phyloP scores from a whole-genome alignment of 2,797 vertebrate species.

The Neostethus bicornis region DNA sequence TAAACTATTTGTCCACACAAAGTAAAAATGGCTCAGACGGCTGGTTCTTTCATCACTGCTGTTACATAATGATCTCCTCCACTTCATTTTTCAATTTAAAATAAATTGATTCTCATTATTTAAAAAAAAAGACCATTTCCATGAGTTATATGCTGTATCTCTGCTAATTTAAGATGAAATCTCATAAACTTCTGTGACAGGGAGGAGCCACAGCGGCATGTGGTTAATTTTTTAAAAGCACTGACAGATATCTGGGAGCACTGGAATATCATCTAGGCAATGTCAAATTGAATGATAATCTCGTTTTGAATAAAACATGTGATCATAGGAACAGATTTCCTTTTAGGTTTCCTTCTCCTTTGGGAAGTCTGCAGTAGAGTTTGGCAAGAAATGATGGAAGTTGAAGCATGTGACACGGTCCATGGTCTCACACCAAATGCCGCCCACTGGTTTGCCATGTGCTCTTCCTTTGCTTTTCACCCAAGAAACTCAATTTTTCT shows the following conservation, averaged over 20 bases:
- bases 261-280: conserved; percentile 29
- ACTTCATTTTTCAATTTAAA: conserved; percentile 13
- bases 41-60: conserved; percentile 3
- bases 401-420: conserved; percentile 41
- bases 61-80: conserved; percentile 3
- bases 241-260: conserved; percentile 33
- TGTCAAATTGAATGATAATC: conserved; percentile 46
- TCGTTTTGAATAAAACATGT: conserved; percentile 33
- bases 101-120: conserved; percentile 15
- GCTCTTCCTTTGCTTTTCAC: conserved; percentile 41
- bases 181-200: conserved; percentile 17
- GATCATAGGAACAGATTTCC: conserved; percentile 27
- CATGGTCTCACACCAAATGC: conserved; percentile 40
- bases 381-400: conserved; percentile 34
- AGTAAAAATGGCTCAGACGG: conserved; percentile 39
- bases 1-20: conserved; percentile 56
- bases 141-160: conserved; percentile 22
- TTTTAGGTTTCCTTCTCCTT: conserved; percentile 20
- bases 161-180: conserved; percentile 36
- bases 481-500: conserved; percentile 43
- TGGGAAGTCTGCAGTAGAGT: conserved; percentile 23
- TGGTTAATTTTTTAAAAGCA: conserved; percentile 14
- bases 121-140: conserved; percentile 24
- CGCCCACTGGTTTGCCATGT: conserved; percentile 39
- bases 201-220: conserved; percentile 17